phyloP scores from a whole-genome alignment of 2,113 vertebrate genomes.

The Crotophaga sulcirostris region DNA sequence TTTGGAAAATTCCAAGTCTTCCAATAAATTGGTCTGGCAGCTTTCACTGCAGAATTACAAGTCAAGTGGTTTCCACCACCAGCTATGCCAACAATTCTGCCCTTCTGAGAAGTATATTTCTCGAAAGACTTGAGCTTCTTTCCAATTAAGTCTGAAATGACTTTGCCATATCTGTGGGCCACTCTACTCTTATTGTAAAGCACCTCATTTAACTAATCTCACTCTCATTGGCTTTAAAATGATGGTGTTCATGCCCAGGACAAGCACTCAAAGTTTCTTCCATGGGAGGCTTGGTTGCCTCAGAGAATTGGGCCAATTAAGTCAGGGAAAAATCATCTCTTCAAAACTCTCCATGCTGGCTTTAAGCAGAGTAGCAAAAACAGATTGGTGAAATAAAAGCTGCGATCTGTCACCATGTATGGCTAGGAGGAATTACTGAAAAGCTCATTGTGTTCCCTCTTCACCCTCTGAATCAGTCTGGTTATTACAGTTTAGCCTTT shows the following conservation, averaged over 20 bases:
- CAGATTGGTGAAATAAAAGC: not conserved
- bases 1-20: constrained; percentile 55
- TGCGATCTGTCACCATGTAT: not conserved
- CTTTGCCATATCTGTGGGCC: not conserved
- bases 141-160: not conserved
- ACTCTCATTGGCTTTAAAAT: not conserved
- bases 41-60: not conserved
- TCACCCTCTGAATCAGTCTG: not conserved
- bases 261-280: not conserved
- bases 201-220: not conserved
- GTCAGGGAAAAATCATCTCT: not conserved
- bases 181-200: not conserved
- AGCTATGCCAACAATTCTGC: not conserved
- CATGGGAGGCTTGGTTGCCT: not conserved
- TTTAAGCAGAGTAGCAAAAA: not conserved
- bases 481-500: not conserved
- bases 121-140: not conserved
- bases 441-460: not conserved
- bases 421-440: not conserved
- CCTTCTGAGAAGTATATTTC: not conserved
- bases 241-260: not conserved
- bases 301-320: not conserved
- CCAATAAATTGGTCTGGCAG: constrained; percentile 15
- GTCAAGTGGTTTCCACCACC: not conserved
- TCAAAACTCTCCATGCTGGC: not conserved